These are phyloP conservation scores for Lanius collurio DNA, from an alignment of 2,113 vertebrate species.

Conservation along the genomic window DNA sequence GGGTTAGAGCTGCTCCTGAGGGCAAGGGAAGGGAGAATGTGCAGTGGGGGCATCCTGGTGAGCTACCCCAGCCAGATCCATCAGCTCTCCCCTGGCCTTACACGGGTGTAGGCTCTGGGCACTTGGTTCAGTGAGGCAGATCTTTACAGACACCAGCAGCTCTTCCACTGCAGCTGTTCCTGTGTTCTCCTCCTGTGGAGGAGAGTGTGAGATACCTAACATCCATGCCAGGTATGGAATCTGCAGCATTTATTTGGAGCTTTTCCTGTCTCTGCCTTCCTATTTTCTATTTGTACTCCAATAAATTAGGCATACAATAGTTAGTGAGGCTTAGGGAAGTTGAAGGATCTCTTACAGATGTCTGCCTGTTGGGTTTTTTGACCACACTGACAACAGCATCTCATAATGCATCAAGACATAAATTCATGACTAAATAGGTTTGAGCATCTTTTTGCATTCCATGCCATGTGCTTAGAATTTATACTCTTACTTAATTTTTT, in stretches of 20 bases:
- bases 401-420: neutral
- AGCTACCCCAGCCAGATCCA: neutral
- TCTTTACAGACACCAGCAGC: neutral
- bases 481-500: neutral
- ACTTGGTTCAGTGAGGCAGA: neutral
- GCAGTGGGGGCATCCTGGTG: neutral
- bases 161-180: neutral
- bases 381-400: neutral
- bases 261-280: neutral
- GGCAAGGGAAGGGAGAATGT: neutral
- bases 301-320: neutral
- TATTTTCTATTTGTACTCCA: neutral
- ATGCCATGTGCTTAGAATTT: neutral
- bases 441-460: neutral
- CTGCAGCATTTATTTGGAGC: neutral
- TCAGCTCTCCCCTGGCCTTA: neutral
- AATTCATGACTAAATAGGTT: neutral
- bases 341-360: neutral
- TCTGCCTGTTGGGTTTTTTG: neutral
- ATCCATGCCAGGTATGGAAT: neutral
- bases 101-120: rapidly evolving
- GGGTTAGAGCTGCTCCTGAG: neutral
- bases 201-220: neutral
- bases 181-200: neutral
- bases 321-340: neutral